These are phyloP conservation scores for Apteryx owenii DNA, from an alignment of 2,113 vertebrate species.

Conservation along the genomic window DNA sequence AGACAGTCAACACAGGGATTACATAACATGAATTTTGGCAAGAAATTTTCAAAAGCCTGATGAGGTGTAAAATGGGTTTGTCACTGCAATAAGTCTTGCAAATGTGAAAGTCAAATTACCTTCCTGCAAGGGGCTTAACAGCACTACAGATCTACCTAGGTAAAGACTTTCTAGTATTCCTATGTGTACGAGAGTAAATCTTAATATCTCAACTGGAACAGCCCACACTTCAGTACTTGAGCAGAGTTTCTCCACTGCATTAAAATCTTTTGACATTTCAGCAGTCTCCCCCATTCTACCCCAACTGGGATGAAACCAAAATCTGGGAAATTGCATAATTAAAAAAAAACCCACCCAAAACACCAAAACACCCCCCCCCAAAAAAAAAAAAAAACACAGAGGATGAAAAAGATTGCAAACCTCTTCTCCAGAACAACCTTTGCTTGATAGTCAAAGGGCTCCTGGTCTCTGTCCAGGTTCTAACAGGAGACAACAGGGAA, in stretches of 20 bases:
- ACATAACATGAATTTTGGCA: background rate
- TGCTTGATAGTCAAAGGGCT: background rate
- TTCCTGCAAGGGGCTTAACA: background rate
- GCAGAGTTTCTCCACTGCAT: background rate
- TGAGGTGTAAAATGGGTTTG: background rate
- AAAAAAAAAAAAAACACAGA: background rate
- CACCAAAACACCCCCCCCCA: too few species aligned
- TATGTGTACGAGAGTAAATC: background rate
- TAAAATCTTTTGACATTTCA: background rate
- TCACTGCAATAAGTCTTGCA: background rate
- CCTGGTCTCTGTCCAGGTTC: too few species aligned
- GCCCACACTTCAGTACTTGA: background rate
- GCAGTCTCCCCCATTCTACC: background rate
- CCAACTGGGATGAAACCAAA: background rate
- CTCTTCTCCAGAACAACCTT: background rate
- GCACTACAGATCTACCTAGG: background rate
- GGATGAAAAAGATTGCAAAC: background rate
- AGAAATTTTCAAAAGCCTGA: background rate
- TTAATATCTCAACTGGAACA: background rate
- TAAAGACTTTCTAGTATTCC: background rate
- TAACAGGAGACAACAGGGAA: too few species aligned
- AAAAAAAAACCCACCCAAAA: background rate
- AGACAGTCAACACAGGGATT: background rate
- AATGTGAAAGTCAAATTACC: background rate
- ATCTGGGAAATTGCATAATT: background rate